Conservation (phyloP, 1,140 invertebrate genomes). For the Hyposmocoma kahamanoa region DNA sequence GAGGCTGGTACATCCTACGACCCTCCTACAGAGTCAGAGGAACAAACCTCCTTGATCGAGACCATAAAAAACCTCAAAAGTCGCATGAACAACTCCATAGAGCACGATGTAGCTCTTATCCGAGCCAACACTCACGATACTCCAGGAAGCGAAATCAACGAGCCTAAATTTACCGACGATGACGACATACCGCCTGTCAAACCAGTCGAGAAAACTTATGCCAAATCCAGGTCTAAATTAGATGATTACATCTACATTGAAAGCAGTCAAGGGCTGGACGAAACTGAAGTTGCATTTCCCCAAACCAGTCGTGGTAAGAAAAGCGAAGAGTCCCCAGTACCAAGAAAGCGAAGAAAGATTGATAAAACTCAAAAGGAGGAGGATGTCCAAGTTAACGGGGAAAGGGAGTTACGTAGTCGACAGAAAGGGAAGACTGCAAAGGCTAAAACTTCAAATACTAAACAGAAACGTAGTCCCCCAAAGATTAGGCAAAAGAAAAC, state of each 20-base stretch:
- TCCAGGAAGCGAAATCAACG: slow-evolving; percentile 32
- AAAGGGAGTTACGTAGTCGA: slow-evolving; percentile 24
- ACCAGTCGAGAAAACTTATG: slow-evolving; percentile 61
- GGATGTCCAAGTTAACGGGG: slow-evolving; percentile 22
- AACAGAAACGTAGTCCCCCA: neutral
- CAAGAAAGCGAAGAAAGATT: slow-evolving; percentile 52
- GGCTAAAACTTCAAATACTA: neutral
- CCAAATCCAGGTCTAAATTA: slow-evolving; percentile 55
- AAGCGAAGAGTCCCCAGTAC: slow-evolving; percentile 27
- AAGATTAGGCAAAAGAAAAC: slow-evolving; percentile 10
- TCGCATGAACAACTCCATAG: slow-evolving; percentile 56
- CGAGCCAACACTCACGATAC: slow-evolving; percentile 53
- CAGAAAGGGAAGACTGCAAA: slow-evolving; percentile 1
- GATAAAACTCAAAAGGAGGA: slow-evolving; percentile 24
- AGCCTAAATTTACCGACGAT: slow-evolving; percentile 35
- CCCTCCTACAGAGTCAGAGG: slow-evolving; percentile 22
- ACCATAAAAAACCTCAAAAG: slow-evolving; percentile 55
- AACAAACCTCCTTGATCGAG: slow-evolving; percentile 31
- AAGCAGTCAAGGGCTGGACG: slow-evolving; percentile 54
- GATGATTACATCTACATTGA: slow-evolving; percentile 64
- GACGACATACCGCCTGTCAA: slow-evolving; percentile 55
- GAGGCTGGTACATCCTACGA: slow-evolving; percentile 33
- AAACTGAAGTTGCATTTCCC: slow-evolving; percentile 54
- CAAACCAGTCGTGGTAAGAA: slow-evolving; percentile 42
- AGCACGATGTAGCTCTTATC: slow-evolving; percentile 57